Evolutionary conservation across 2,113 vertebrate species (phyloP).

Genomic region (Chamaea fasciata): DNA sequence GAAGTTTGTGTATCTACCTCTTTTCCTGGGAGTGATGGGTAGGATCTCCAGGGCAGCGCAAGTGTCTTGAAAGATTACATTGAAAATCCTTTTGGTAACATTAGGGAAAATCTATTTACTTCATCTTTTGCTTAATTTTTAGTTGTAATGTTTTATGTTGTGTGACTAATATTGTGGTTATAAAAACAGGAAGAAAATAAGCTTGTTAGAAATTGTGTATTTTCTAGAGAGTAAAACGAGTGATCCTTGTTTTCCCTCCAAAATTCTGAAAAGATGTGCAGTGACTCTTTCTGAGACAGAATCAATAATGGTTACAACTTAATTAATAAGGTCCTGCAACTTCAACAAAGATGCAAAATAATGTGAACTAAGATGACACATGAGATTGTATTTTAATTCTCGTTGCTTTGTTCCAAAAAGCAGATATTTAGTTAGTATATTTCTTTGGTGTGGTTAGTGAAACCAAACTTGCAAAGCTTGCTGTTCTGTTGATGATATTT

Average conservation of each 20-base stretch:
- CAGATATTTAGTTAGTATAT: neutral
- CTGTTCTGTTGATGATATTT: neutral
- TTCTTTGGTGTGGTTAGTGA: neutral
- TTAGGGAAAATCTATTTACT: neutral
- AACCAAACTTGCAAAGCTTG: neutral
- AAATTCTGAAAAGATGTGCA: neutral
- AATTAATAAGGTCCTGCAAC: neutral
- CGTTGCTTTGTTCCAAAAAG: neutral
- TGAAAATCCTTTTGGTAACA: neutral
- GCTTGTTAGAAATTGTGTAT: neutral
- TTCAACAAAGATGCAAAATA: neutral
- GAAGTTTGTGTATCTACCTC: neutral
- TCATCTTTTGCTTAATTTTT: neutral
- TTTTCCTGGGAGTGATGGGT: neutral
- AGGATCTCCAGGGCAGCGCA: neutral
- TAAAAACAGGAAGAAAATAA: neutral
- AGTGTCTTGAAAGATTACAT: neutral
- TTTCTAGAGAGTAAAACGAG: neutral
- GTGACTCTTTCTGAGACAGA: neutral
- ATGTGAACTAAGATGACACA: neutral
- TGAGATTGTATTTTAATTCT: neutral
- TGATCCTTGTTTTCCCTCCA: neutral
- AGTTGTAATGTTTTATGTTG: neutral
- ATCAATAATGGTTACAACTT: neutral
- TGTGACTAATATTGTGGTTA: neutral